Conservation (phyloP, 2,113 vertebrate species). For the Phalacrocorax aristotelis region DNA sequence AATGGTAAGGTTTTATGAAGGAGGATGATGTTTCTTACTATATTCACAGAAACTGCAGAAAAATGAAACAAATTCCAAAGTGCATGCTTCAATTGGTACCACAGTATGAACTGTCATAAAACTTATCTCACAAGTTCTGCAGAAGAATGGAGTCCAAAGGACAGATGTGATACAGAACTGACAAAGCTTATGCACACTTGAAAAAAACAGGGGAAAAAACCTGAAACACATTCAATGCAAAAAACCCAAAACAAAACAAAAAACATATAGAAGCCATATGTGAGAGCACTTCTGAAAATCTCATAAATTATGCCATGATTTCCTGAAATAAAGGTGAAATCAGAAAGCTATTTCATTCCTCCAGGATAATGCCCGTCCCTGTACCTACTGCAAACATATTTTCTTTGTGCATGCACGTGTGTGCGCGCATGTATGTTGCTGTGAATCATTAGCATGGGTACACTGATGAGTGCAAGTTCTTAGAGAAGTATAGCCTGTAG, state of each 20-base stretch:
- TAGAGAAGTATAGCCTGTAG: neutral
- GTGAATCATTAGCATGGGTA: neutral
- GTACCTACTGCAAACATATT: neutral
- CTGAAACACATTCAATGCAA: neutral
- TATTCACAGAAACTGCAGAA: neutral
- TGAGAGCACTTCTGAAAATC: neutral
- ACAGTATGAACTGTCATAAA: constrained; percentile 31
- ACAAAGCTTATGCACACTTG: neutral
- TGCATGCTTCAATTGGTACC: neutral
- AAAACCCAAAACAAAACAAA: neutral
- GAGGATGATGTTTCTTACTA: neutral
- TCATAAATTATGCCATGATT: neutral
- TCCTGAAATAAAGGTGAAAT: neutral
- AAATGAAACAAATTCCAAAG: constrained; percentile 19
- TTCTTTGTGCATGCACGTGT: fast-evolving
- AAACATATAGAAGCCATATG: neutral
- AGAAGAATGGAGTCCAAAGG: constrained; percentile 30
- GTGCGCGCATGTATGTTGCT: neutral
- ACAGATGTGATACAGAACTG: neutral
- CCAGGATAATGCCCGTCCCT: neutral
- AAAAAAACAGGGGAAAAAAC: neutral
- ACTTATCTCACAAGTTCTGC: neutral
- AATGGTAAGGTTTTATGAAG: neutral
- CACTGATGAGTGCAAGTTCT: neutral
- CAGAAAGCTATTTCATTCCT: neutral